These are phyloP conservation scores for Exocentrus adspersus DNA, from an alignment of 2,888 invertebrate species.

Conservation along the genomic window DNA sequence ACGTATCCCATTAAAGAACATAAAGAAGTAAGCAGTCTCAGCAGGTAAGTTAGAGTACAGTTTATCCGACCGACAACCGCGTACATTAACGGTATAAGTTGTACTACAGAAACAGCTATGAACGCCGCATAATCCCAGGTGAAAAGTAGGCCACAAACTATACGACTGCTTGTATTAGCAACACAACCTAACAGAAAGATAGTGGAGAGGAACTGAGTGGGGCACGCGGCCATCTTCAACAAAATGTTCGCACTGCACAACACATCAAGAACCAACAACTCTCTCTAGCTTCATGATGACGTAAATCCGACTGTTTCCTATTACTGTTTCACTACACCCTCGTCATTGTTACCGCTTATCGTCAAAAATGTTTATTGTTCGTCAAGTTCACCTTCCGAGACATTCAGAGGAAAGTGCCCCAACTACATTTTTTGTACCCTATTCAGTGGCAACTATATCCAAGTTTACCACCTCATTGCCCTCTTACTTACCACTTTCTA, in stretches of 20 bases:
- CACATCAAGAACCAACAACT: constrained; percentile 24
- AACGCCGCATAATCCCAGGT: constrained; percentile 59
- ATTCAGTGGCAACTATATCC: too few relatives aligned
- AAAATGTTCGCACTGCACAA: constrained; percentile 27
- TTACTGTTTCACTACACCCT: not conserved
- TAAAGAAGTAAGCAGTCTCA: constrained; percentile 36
- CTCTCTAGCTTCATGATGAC: constrained; percentile 22
- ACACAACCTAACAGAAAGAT: constrained; percentile 48
- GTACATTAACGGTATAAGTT: constrained; percentile 63
- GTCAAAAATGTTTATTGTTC: not conserved
- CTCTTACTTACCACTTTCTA: not conserved
- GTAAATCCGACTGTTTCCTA: constrained; percentile 12
- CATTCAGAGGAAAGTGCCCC: not conserved
- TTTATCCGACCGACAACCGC: constrained; percentile 51
- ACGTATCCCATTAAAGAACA: constrained; percentile 24
- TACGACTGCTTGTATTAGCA: constrained; percentile 52
- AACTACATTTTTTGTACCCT: not conserved
- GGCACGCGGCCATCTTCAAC: constrained; percentile 51
- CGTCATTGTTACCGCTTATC: not conserved
- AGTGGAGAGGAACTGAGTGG: constrained; percentile 52
- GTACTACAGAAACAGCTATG: constrained; percentile 63
- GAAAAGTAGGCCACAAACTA: constrained; percentile 64
- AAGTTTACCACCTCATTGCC: too few relatives aligned
- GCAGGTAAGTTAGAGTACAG: constrained; percentile 36
- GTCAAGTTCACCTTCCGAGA: not conserved